Base-by-base conservation (phyloP, 2,888 invertebrate genomes). In the Cinara cedri region DNA sequence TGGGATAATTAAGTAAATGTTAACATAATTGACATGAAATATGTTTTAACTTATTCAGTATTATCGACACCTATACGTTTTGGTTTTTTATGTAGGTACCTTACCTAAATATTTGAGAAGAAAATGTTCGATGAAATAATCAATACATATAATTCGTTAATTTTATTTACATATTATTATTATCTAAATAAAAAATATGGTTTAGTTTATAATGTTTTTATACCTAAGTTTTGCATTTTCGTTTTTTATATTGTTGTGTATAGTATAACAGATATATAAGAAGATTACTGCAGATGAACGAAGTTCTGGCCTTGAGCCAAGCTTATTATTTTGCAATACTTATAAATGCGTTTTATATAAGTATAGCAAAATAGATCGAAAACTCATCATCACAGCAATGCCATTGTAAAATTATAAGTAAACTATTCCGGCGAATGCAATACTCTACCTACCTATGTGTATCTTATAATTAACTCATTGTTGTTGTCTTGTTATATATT, bases 241-340 rank as follows among this genome's bases (percentile, higher is more conserved):
- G 21, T 66, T 11, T 13, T 14, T 49, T 54, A 11, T 62, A 24
- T 60, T 13, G 13, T 60, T 16, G 42, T 63, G 13, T 10, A 19
- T n/a, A 60, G 34, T 34, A 34, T 34, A 34, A 34, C 6, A 34
- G 4, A 11, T 49, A 57, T 57, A 11, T 42, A 49, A 6, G 4
- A 60, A 34, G 46, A 68, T 78, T 16, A 34, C 21, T 49, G 34
- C 21, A 49, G 3, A 78, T 78, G 60, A 78, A 78, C 68, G 49
- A 68, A 57, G 21, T 34, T 34, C 34, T 78, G 76, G 76, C 68
- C 60, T 78, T 34, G 49, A 68, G 68, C 76, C 76, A 78, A 44
- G n/a, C 4, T 54, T 76, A 74, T 63, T 51, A 74, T 54, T 54
- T 51, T 63, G 42, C 51, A 74, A 74, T 74, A 34, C 34, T 6